phyloP scores from a whole-genome alignment of 2,797 vertebrate genomes.

The Hemitrygon akajei region DNA sequence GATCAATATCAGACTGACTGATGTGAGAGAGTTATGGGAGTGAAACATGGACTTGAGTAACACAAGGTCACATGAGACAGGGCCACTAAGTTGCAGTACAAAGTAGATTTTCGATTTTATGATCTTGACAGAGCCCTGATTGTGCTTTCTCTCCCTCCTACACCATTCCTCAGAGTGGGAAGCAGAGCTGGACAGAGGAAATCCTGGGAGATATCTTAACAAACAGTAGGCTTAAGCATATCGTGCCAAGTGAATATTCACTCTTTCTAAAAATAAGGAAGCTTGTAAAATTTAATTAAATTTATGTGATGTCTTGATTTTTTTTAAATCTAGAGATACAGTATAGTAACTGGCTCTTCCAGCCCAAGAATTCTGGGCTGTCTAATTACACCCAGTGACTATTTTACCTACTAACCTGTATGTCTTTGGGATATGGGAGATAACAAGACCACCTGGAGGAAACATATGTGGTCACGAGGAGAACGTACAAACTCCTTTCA shows the following conservation, averaged over 20 bases:
- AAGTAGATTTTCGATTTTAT: not conserved
- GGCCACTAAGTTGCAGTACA: not conserved
- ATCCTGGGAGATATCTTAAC: not conserved
- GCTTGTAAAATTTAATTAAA: not conserved
- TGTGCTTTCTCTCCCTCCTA: not conserved
- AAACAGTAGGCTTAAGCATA: not conserved
- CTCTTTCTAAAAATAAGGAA: not conserved
- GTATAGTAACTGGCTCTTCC: no score
- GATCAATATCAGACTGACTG: constrained; percentile 21
- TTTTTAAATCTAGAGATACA: no score
- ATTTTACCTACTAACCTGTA: no score
- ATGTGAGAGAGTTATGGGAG: constrained; percentile 20
- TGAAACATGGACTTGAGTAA: not conserved
- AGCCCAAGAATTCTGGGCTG: no score
- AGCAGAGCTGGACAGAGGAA: not conserved
- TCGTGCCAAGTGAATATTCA: not conserved
- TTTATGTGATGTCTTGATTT: not conserved
- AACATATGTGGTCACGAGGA: no score
- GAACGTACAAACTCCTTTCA: no score
- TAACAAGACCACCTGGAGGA: no score
- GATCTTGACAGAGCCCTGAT: not conserved
- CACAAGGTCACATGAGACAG: not conserved
- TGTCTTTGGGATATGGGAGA: no score
- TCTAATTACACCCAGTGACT: no score
- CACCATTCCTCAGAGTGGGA: not conserved